Conservation (phyloP, 2,113 vertebrate species). For the Nyctibius bracteatus region DNA sequence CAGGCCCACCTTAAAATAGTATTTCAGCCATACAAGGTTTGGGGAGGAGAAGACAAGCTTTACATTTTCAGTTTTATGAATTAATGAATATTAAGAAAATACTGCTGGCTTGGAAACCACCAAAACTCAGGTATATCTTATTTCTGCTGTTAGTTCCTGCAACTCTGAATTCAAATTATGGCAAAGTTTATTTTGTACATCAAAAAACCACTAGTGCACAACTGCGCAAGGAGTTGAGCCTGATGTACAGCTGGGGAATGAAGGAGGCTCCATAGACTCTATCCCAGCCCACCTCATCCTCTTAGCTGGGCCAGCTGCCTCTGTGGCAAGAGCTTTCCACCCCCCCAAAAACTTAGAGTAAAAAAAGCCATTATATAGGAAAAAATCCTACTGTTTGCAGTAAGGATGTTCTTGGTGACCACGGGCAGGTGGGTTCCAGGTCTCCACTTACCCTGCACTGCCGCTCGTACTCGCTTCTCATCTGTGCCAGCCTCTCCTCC, state of each 20-base stretch:
- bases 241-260: neutral
- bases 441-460: constrained; percentile 85
- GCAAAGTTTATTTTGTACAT: neutral
- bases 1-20: neutral
- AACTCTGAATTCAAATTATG: neutral
- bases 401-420: neutral
- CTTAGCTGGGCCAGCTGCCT: neutral
- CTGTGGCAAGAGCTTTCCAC: neutral
- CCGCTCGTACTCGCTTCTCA: constrained; percentile 82
- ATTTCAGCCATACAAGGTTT: neutral
- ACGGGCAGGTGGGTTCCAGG: accelerated
- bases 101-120: neutral
- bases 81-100: neutral
- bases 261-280: neutral
- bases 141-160: neutral
- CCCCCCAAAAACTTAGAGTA: neutral
- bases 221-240: neutral
- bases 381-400: neutral
- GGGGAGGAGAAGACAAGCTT: neutral
- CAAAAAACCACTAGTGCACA: accelerated
- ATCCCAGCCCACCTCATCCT: neutral
- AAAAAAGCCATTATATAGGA: too few relatives aligned
- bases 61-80: too few relatives aligned
- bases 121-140: accelerated
- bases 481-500: constrained; percentile 85